Conservation (phyloP, 2,113 vertebrate species). For the Pycnonotus jocosus region DNA sequence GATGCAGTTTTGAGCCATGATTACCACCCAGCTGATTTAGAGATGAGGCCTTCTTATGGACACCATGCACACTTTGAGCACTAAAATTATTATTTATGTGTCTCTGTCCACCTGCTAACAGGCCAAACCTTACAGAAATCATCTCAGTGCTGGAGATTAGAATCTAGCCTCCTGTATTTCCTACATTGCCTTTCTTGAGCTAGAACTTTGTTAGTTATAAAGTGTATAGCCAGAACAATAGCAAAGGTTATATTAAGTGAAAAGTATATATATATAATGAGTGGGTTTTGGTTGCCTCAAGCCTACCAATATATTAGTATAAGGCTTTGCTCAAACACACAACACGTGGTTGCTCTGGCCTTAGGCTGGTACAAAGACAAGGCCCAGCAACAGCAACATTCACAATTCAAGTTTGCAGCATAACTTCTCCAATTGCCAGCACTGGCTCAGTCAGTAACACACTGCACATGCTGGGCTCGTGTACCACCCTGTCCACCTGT, state of each 20-base stretch:
- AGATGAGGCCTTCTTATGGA: neutral
- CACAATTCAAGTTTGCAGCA: neutral
- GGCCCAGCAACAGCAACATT: neutral
- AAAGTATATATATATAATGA: neutral
- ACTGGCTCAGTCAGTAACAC: neutral
- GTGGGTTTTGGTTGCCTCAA: neutral
- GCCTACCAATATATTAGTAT: neutral
- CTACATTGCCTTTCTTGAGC: rapidly evolving
- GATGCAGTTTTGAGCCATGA: neutral
- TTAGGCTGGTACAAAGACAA: neutral
- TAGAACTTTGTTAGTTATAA: neutral
- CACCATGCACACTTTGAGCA: neutral
- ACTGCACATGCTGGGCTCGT: neutral
- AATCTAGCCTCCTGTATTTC: neutral
- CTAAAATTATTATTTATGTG: neutral
- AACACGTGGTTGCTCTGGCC: neutral
- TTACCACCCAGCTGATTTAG: neutral
- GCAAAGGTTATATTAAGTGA: neutral
- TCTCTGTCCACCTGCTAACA: neutral
- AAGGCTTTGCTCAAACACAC: neutral
- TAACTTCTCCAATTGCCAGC: neutral
- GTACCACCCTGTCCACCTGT: neutral
- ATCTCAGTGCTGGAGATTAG: neutral
- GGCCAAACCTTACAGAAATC: neutral
- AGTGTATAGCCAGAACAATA: neutral